Conservation (phyloP, 2,888 invertebrate genomes). For the Eumerus sabulonum region DNA sequence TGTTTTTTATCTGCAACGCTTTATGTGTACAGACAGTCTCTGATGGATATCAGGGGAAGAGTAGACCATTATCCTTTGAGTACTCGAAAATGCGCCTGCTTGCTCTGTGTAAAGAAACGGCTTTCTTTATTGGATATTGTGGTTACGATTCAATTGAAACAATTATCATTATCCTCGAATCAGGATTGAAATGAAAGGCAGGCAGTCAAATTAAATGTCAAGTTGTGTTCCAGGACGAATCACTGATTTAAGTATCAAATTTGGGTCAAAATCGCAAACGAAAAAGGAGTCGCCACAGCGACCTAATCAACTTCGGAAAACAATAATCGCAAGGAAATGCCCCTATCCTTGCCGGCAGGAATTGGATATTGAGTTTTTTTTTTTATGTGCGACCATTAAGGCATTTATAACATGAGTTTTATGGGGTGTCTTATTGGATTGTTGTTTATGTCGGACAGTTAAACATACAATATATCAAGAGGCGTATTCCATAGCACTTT, state of each 20-base stretch:
- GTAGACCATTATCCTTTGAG: no score
- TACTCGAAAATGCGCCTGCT: neutral
- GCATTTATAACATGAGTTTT: neutral
- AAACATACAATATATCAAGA: no score
- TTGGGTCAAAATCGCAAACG: neutral
- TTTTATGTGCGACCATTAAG: neutral
- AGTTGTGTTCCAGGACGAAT: neutral
- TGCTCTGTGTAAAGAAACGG: slow-evolving; percentile 9
- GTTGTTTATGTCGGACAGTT: neutral
- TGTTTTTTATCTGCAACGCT: neutral
- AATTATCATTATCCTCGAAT: slow-evolving; percentile 14
- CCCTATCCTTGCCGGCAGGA: neutral
- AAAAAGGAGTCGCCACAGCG: neutral
- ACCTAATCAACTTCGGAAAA: slow-evolving; percentile 2
- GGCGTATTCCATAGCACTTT: no score
- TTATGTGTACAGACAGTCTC: slow-evolving; percentile 5
- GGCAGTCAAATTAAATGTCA: slow-evolving; percentile 5
- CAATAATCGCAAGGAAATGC: neutral
- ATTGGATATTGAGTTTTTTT: slow-evolving; percentile 20
- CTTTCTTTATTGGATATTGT: slow-evolving; percentile 37
- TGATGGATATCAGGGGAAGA: neutral
- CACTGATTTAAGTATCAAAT: no score
- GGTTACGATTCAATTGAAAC: slow-evolving; percentile 42
- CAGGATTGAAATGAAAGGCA: neutral
- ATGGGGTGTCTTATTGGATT: slow-evolving; percentile 2